These are phyloP conservation scores for Lycocerus yunnanus DNA, from an alignment of 2,888 invertebrate genomes.

Conservation along the genomic window DNA sequence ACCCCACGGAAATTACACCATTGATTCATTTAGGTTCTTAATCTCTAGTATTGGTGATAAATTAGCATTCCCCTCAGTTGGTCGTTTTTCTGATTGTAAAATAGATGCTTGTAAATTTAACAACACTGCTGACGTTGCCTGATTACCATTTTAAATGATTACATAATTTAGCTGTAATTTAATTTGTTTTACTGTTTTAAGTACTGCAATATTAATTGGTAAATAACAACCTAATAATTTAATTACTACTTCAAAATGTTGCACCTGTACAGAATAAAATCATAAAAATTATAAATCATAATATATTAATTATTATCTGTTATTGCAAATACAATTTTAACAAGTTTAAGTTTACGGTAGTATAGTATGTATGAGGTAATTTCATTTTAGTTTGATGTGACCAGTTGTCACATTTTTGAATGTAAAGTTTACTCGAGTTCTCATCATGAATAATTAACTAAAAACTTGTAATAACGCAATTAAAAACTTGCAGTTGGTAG, in stretches of 20 bases:
- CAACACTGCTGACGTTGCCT: neutral
- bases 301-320: neutral
- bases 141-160: neutral
- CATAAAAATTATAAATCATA: neutral
- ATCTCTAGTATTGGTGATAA: neutral
- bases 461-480: neutral
- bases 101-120: neutral
- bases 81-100: neutral
- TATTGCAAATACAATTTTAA: neutral
- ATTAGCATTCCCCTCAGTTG: neutral
- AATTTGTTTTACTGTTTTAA: neutral
- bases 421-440: neutral
- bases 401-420: neutral
- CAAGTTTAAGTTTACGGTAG: neutral
- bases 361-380: neutral
- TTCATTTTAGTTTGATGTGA: too few species aligned
- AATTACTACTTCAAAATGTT: neutral
- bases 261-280: neutral
- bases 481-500: neutral
- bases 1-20: neutral
- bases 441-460: too few species aligned
- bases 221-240: neutral
- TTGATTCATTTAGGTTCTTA: neutral
- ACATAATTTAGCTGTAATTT: neutral
- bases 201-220: neutral